Evolutionary conservation across 2,888 invertebrate genomes (phyloP).

Genomic region (Tyria jacobaeae): DNA sequence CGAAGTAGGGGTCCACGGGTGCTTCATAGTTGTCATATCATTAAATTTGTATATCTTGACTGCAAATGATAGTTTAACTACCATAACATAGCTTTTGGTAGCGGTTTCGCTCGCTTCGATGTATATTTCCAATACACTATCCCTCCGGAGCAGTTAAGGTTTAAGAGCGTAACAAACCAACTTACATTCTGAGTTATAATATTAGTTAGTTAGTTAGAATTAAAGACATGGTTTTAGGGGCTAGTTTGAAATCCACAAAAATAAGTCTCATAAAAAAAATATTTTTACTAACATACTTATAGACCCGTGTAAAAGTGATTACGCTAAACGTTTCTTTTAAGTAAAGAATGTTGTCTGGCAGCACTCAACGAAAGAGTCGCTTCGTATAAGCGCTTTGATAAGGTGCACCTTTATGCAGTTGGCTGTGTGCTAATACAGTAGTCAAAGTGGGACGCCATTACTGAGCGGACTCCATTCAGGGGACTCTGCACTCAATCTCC

Average conservation of each 20-base stretch:
- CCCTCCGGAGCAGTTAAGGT: no score
- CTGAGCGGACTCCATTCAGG: conserved; percentile 51
- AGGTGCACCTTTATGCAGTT: conserved; percentile 64
- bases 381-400: conserved; percentile 72
- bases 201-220: no score
- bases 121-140: no score
- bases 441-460: conserved; percentile 58
- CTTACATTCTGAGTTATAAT: no score
- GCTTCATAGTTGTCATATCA: no score
- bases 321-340: conserved; percentile 26
- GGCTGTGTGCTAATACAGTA: conserved; percentile 61
- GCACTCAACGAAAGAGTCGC: conserved; percentile 55
- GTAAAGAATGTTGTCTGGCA: conserved; percentile 36
- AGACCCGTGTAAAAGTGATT: neutral
- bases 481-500: conserved; percentile 47
- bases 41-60: no score
- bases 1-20: no score
- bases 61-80: no score
- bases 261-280: neutral
- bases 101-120: no score
- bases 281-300: neutral
- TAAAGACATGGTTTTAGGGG: neutral
- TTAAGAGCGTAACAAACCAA: no score
- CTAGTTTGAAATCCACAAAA: neutral
- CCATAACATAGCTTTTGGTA: no score